Evolutionary conservation across 2,113 vertebrate species (phyloP), one percentile per base, ranked within the genome.

Genomic region (Acanthisitta chloris): DNA sequence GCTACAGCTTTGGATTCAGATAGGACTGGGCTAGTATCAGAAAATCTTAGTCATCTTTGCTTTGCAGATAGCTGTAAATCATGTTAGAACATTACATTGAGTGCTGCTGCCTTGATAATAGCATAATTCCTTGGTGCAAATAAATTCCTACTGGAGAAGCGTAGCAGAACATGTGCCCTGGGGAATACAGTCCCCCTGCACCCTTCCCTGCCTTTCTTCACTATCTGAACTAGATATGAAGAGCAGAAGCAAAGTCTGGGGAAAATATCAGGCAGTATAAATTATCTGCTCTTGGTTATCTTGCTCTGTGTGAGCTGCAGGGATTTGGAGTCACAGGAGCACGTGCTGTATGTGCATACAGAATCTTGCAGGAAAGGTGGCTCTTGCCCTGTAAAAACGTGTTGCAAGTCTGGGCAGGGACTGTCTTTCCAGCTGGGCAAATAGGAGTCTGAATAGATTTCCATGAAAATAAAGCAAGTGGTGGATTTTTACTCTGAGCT

Each of bases 31-130:
- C 59, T 46, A 20, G 55, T 80, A 73, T 90, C 5, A 1, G 66
- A 81, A 79, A 74, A 90, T 83, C 70, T 87, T 94, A 28, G 38
- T 86, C 78, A 48, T 74, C 80, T 88, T 90, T 80, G 58, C 85
- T 65, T 93, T 80, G 71, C 79, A 66, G 81, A 70, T 86, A 82
- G 20, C 46, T 55, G 13, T 92, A 94, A 92, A 73, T 90, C 46
- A 19, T 70, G 71, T 80, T 70, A 18, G 23, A 78, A 79, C 34
- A 54, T 94, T 76, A 28, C 9, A 19, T 0, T 21, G 84, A 71
- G 65, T 49, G 52, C 42, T 81, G 83, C 40, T 64, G 40, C 21
- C 58, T 84, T 70, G 33, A 64, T 85, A 43, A 34, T 49, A 42
- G 34, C n/a, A 3, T 62, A 52, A 82, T 72, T 80, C 66, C 49